phyloP scores from a whole-genome alignment of 2,888 invertebrate species.

The Lottia gigantea region DNA sequence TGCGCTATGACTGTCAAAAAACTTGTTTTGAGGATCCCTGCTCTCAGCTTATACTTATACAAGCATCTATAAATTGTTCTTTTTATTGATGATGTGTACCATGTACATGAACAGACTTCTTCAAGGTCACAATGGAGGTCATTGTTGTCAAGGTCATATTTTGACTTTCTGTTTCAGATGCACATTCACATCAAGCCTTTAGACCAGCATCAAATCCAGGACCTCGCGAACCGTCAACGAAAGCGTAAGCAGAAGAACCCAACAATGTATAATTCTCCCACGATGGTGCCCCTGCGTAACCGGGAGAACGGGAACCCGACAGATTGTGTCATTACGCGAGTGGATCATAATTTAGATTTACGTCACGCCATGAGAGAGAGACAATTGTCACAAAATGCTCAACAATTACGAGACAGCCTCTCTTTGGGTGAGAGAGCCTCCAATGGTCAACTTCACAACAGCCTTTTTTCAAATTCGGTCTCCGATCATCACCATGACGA shows the following conservation, averaged over 20 bases:
- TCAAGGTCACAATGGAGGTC: no score
- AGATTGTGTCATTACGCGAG: conserved; percentile 13
- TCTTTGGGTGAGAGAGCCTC: conserved; percentile 1
- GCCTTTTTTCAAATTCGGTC: conserved; percentile 6
- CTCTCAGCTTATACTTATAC: no score
- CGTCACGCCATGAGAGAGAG: conserved; percentile 3
- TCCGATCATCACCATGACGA: not conserved
- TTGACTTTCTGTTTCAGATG: conserved; percentile 34
- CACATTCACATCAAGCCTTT: conserved; percentile 45
- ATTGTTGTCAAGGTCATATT: not conserved
- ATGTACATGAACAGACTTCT: no score
- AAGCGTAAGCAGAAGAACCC: conserved; percentile 31
- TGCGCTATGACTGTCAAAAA: no score
- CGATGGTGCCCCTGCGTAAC: conserved; percentile 32
- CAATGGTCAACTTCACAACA: conserved; percentile 16
- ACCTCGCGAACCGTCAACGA: conserved; percentile 26
- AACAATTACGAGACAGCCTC: conserved; percentile 9
- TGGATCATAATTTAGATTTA: conserved; percentile 13
- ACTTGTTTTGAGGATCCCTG: no score
- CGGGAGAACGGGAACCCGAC: conserved; percentile 17
- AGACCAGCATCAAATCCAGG: conserved; percentile 27
- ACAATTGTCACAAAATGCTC: conserved; percentile 15
- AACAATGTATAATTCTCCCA: conserved; percentile 30
- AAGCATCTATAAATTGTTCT: no score
- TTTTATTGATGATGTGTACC: no score